Evolutionary conservation across 2,797 vertebrate species (phyloP), one percentile per base, ranked within the genome.

Genomic region (Paratrypauchen microcephalus): DNA sequence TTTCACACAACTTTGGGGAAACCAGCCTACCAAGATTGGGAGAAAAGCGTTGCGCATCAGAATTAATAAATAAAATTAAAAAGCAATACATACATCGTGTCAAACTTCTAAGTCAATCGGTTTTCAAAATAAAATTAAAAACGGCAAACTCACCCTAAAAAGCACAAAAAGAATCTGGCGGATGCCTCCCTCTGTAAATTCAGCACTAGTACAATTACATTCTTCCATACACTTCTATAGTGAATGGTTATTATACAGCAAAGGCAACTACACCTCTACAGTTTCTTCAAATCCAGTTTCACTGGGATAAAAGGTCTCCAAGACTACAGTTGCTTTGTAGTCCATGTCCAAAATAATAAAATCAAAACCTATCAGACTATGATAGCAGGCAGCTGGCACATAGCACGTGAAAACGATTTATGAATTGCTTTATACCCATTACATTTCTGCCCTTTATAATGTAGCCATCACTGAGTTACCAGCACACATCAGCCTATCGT

Each of bases 1-100:
- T 92, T 93, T 93, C 92, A 90, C 92, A 92, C 89, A 92, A 92
- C 90, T 90, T 91, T 92, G 90, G 91, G 87, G 91, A 93, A 92
- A 91, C 89, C 88, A 90, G 88, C 89, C 92, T 86, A 92, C 89
- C 87, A 82, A 88, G 87, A 92, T 88, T 90, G 89, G 86, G 89
- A 85, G 88, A 89, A 88, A 87, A 91, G 87, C 88, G 75, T 86
- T 88, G 87, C 76, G 84, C 90, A 91, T 89, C 79, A 86, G 81
- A 88, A 93, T 92, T 91, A 91, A 92, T 91, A 92, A 93, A 93
- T 91, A 89, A 55, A 88, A 83, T 90, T 87, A 87, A 90, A 93
- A 92, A 90, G 88, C 86, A 92, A 92, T 83, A 92, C 88, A 91
- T 90, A 93, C 86, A 93, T 86, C 82, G 80, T 92, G 89, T 92